phyloP scores from a whole-genome alignment of 1,140 invertebrate genomes.

The Mycetomoellerius zeteki region DNA sequence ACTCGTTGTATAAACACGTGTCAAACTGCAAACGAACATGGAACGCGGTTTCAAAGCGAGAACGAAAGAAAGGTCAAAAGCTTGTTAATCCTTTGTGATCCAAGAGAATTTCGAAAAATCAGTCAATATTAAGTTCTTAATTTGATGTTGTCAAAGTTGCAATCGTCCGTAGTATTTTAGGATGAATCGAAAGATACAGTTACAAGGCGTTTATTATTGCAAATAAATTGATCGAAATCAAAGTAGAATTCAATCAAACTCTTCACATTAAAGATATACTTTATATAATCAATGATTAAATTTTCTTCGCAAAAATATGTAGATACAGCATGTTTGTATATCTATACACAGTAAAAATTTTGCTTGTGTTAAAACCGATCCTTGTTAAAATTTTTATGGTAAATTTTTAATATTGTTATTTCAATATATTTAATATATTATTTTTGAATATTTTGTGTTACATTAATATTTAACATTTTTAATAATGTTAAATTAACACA shows the following conservation, averaged over 20 bases:
- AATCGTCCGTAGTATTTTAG: background rate
- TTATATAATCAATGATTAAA: background rate
- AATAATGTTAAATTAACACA: too few species aligned
- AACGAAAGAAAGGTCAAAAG: background rate
- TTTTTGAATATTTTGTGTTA: too few species aligned
- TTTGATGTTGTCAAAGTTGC: background rate
- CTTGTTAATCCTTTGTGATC: background rate
- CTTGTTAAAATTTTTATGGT: too few species aligned
- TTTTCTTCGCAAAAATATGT: too few species aligned
- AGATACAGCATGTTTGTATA: too few species aligned
- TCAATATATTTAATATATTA: too few species aligned
- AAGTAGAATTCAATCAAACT: background rate
- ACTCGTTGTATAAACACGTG: constrained; percentile 54
- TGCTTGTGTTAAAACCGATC: too few species aligned
- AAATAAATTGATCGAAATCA: background rate
- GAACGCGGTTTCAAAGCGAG: constrained; percentile 17
- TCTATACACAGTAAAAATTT: too few species aligned
- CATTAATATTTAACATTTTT: too few species aligned
- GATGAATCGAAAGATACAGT: background rate
- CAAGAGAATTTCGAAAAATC: constrained; percentile 15
- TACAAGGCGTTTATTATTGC: background rate
- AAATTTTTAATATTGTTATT: too few species aligned
- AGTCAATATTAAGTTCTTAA: background rate
- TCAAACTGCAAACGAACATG: constrained; percentile 47
- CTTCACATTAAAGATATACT: background rate